A percentile compares a stretch with the other conserved stretches of the same genome.
These are phyloP conservation scores for Lagria hirta DNA, from an alignment of 2,888 invertebrate species.

Conservation along the genomic window DNA sequence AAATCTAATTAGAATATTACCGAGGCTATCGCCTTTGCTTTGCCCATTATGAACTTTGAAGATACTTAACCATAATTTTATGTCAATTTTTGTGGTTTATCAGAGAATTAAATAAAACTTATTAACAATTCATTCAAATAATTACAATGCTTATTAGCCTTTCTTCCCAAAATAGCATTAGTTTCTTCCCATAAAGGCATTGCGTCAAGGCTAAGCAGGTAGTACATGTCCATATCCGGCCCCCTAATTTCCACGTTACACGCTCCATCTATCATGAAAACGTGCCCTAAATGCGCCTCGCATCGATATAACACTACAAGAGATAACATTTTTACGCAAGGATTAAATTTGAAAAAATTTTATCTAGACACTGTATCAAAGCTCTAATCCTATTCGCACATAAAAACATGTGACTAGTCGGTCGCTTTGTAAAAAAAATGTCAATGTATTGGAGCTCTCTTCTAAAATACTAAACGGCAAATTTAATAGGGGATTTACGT, in stretches of 20 bases:
- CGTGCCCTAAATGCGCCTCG: conserved; percentile 26
- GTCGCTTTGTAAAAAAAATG: conserved; percentile 34
- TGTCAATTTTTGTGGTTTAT: too few relatives aligned
- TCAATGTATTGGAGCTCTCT: conserved; percentile 9
- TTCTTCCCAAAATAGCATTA: too few relatives aligned
- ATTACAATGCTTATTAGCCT: too few relatives aligned
- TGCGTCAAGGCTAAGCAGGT: too few relatives aligned
- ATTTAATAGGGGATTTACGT: conserved; percentile 23
- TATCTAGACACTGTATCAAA: conserved; percentile 36
- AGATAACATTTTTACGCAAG: conserved; percentile 35
- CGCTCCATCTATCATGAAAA: conserved; percentile 41
- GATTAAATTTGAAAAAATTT: conserved; percentile 32
- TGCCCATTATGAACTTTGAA: too few relatives aligned
- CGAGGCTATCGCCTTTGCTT: too few relatives aligned
- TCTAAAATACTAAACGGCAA: conserved; percentile 10
- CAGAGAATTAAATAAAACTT: too few relatives aligned
- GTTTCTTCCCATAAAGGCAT: too few relatives aligned
- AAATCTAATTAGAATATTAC: too few relatives aligned
- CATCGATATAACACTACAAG: conserved; percentile 32
- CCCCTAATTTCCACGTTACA: conserved; percentile 42
- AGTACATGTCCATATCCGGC: conserved; percentile 26
- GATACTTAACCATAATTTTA: too few relatives aligned
- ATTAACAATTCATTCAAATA: too few relatives aligned
- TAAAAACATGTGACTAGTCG: conserved; percentile 43
- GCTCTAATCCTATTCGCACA: conserved; percentile 45